Conservation (phyloP, 2,888 invertebrate genomes). For the Drosophila macrospina region DNA sequence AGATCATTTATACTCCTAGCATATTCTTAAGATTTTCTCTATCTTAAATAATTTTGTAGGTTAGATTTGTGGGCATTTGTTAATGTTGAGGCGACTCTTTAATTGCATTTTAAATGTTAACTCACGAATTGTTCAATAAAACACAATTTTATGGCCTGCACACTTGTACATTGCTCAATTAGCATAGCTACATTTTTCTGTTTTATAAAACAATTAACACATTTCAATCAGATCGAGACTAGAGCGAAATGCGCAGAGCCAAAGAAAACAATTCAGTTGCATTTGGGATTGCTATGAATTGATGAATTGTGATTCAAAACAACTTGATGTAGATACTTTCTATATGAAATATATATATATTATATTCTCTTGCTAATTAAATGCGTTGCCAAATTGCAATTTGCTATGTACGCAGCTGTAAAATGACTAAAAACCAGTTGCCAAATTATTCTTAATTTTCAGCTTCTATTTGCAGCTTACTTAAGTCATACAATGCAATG, state of each 20-base stretch:
- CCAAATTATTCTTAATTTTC: constrained; percentile 46
- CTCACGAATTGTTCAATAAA: constrained; percentile 48
- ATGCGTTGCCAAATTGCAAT: constrained; percentile 19
- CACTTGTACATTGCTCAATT: constrained; percentile 53
- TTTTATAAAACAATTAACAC: constrained; percentile 59
- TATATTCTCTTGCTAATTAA: constrained; percentile 35
- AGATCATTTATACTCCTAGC: too few relatives aligned
- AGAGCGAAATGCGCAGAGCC: too few relatives aligned
- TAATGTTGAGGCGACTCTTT: constrained; percentile 4
- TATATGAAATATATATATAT: background rate
- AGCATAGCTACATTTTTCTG: constrained; percentile 42
- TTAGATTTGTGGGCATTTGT: constrained; percentile 10
- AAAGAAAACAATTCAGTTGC: constrained; percentile 1
- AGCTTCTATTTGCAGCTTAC: background rate
- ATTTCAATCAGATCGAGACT: constrained; percentile 32
- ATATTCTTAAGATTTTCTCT: too few relatives aligned
- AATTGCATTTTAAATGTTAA: constrained; percentile 43
- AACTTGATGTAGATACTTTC: background rate
- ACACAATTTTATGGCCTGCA: constrained; percentile 37
- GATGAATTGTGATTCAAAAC: constrained; percentile 13
- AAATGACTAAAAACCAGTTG: constrained; percentile 45
- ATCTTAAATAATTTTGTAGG: background rate
- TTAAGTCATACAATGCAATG: too few relatives aligned
- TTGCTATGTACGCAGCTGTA: constrained; percentile 21
- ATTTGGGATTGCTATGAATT: constrained; percentile 2